Evolutionary conservation across 2,797 vertebrate species (phyloP), one percentile per base, ranked within the genome.

Genomic region (Simalia tracyae): DNA sequence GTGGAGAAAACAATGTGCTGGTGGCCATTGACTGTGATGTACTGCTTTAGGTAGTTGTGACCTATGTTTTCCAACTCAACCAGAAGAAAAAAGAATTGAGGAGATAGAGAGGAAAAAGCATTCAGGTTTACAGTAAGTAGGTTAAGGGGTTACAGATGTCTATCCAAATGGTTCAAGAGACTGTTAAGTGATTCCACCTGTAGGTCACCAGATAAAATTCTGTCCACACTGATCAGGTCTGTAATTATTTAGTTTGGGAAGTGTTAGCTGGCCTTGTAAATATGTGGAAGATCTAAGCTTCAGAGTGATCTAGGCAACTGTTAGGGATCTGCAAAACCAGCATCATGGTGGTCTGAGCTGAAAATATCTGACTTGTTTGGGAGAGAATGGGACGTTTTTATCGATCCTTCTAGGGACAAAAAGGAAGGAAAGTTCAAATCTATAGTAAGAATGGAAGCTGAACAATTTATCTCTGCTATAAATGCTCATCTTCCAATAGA

Each of bases 1-100:
- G 26, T 46, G 84, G 88, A 92, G 91, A 91, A 76, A 95, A 22
- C 50, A 85, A 42, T 50, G 56, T 19, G 15, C 54, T 66, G n/a
- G 90, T 64, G 89, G 60, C 88, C 88, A 86, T n/a, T 57, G 88
- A 64, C 87, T 81, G 24, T 61, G 90, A 92, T 31, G 60, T 90
- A 50, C 36, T 90, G 88, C 90, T 94, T 91, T 86, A 92, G 2
- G 54, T 54, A 59, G 4, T 46, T n/a, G n/a, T 8, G 3, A 76
- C 89, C 28, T 59, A 87, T 22, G 87, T 94, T 91, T 90, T 93
- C 4, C 86, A 92, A 42, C 0, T 0, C 31, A 90, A 59, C 26
- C 50, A 0, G 68, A 88, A 91, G 84, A 36, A 76, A 46, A 61
- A 87, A 15, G 60, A 22, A 61, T 87, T 36, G 2, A 7, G 14